These are phyloP conservation scores for Phasia obesa DNA, from an alignment of 2,888 invertebrate genomes.

Conservation along the genomic window DNA sequence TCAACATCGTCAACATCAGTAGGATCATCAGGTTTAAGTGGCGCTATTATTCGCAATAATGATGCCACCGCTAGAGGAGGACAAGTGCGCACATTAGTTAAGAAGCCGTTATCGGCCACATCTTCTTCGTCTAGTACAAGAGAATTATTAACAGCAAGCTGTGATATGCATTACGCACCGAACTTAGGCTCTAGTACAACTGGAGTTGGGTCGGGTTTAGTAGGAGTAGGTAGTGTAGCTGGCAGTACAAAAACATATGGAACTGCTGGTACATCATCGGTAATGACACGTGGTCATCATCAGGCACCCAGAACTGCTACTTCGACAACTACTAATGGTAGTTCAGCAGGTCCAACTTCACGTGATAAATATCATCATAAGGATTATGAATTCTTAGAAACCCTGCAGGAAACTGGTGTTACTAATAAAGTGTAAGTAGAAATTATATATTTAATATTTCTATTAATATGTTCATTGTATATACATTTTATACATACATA, in stretches of 20 bases:
- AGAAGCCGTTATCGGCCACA: conserved; percentile 73
- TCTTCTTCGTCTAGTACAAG: conserved; percentile 73
- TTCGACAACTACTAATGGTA: conserved; percentile 68
- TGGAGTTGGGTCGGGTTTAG: conserved; percentile 52
- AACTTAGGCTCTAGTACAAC: conserved; percentile 69
- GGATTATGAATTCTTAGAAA: conserved; percentile 80
- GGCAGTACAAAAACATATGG: conserved; percentile 55
- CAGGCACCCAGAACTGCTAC: conserved; percentile 53
- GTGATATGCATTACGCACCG: conserved; percentile 77
- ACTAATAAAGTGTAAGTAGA: conserved; percentile 82
- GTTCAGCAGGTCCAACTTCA: conserved; percentile 63
- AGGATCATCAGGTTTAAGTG: conserved; percentile 63
- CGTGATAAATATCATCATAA: conserved; percentile 79
- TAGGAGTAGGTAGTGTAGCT: conserved; percentile 70
- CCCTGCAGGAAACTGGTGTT: conserved; percentile 81
- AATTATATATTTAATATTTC: too few species aligned
- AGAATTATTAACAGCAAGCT: conserved; percentile 76
- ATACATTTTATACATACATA: too few species aligned
- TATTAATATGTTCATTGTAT: too few species aligned
- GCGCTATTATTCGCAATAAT: conserved; percentile 50
- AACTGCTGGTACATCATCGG: conserved; percentile 33
- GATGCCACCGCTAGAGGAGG: conserved; percentile 72
- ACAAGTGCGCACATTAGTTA: conserved; percentile 72
- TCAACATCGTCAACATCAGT: conserved; percentile 72
- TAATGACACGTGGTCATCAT: conserved; percentile 50